Conservation (phyloP, 2,888 invertebrate genomes). For the Baronia brevicornis region DNA sequence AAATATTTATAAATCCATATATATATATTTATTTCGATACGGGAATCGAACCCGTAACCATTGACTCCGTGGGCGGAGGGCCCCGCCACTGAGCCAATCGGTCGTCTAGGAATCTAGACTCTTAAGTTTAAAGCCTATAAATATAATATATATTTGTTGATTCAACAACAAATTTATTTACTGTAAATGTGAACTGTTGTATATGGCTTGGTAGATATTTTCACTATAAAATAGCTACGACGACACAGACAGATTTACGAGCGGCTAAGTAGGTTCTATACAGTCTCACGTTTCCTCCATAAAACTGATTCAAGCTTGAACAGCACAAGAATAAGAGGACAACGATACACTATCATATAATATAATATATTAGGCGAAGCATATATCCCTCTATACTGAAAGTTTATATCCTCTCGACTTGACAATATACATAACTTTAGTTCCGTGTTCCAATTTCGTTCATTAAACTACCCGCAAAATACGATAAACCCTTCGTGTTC, state of each 20-base stretch:
- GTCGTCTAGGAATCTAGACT: too few species aligned
- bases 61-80: too few species aligned
- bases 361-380: constrained; percentile 23
- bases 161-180: too few species aligned
- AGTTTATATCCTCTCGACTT: constrained; percentile 11
- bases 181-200: constrained; percentile 10
- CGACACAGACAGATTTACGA: constrained; percentile 46
- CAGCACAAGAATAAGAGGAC: constrained; percentile 29
- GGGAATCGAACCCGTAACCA: too few species aligned
- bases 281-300: constrained; percentile 56
- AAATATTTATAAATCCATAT: too few species aligned
- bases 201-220: constrained; percentile 15
- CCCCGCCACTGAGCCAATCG: too few species aligned
- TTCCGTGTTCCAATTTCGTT: constrained; percentile 5
- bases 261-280: constrained; percentile 38
- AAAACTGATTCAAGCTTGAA: constrained; percentile 56
- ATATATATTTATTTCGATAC: too few species aligned
- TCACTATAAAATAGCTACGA: constrained; percentile 26
- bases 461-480: constrained; percentile 8
- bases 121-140: too few species aligned
- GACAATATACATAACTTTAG: constrained; percentile 13
- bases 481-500: too few species aligned
- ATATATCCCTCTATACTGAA: constrained; percentile 10
- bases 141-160: too few species aligned
- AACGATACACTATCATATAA: constrained; percentile 29